A percentile compares a stretch with the other conserved stretches of the same genome.
Evolutionary conservation across 2,888 invertebrate genomes (phyloP).

Genomic region (Malacosoma neustria): DNA sequence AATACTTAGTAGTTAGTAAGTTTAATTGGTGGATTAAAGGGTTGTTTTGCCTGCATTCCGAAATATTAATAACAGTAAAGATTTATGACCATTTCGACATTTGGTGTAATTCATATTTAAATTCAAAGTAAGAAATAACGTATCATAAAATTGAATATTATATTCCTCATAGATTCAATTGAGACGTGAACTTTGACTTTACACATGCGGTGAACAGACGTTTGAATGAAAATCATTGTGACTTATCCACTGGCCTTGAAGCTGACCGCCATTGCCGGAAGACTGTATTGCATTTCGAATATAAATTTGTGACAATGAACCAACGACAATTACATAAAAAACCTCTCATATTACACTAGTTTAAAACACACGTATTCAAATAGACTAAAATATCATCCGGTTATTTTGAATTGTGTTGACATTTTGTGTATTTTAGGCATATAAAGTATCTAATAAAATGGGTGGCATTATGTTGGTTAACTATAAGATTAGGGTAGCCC

Average conservation of each 20-base stretch:
- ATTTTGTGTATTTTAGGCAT: too few species aligned
- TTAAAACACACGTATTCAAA: not conserved
- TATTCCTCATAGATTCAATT: not conserved
- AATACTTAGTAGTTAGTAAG: too few species aligned
- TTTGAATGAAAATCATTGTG: not conserved
- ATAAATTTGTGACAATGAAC: slow-evolving; percentile 11
- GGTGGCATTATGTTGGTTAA: too few species aligned
- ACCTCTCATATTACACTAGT: slow-evolving; percentile 11
- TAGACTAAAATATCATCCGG: not conserved
- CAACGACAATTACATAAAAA: slow-evolving; percentile 8
- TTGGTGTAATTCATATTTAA: too few species aligned
- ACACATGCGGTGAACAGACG: not conserved
- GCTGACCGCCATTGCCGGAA: slow-evolving; percentile 17
- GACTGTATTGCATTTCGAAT: slow-evolving; percentile 7
- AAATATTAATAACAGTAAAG: too few species aligned
- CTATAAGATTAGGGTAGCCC: too few species aligned
- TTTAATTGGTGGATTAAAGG: too few species aligned
- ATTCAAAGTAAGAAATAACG: too few species aligned
- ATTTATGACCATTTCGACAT: too few species aligned
- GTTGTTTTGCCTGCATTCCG: too few species aligned
- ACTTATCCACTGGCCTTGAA: slow-evolving; percentile 10
- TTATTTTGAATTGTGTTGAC: too few species aligned
- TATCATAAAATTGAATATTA: slow-evolving; percentile 1
- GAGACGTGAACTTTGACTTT: not conserved
- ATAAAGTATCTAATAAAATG: too few species aligned